Percentiles rank a stretch among this genome's conserved stretches.
These are phyloP conservation scores for Eupithecia exiguata DNA, from an alignment of 2,888 invertebrate genomes.

Conservation along the genomic window DNA sequence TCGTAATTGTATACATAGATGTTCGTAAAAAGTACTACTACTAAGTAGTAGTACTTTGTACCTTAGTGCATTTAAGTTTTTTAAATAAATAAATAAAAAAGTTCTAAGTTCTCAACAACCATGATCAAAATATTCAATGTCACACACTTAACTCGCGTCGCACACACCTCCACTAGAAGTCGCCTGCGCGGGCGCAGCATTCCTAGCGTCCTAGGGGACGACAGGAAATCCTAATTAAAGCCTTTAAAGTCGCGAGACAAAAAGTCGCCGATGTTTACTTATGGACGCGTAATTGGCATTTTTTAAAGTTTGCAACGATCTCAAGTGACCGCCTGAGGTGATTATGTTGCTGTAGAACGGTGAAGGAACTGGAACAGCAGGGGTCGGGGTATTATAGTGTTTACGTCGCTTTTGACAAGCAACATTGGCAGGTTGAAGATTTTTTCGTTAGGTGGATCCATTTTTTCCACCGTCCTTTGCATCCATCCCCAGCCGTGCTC, in stretches of 20 bases:
- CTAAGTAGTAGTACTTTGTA: too few relatives aligned
- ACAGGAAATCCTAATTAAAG: slow-evolving; percentile 60
- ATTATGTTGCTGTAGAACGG: slow-evolving; percentile 25
- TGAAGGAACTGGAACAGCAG: slow-evolving; percentile 14
- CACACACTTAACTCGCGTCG: slow-evolving; percentile 44
- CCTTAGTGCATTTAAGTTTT: too few relatives aligned
- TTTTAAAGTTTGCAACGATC: slow-evolving; percentile 26
- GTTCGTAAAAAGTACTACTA: too few relatives aligned
- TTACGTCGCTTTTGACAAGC: slow-evolving; percentile 27
- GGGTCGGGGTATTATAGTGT: slow-evolving; percentile 29
- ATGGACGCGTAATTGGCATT: slow-evolving; percentile 59
- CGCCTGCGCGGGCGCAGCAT: slow-evolving; percentile 47
- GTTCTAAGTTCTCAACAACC: slow-evolving; percentile 42
- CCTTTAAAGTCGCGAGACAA: slow-evolving; percentile 56
- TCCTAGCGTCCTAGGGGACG: slow-evolving; percentile 46
- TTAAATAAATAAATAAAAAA: too few relatives aligned
- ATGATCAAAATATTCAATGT: slow-evolving; percentile 33
- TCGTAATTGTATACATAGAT: too few relatives aligned
- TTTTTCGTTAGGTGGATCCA: background rate
- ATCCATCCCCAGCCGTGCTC: background rate
- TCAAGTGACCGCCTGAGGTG: slow-evolving; percentile 26
- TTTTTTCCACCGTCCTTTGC: background rate
- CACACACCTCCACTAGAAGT: slow-evolving; percentile 57
- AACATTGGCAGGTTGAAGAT: slow-evolving; percentile 23
- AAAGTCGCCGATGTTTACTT: slow-evolving; percentile 51